Percentiles rank a stretch among this genome's conserved stretches.
phyloP scores from a whole-genome alignment of 2,888 invertebrate genomes.

The Augiades crinisus region DNA sequence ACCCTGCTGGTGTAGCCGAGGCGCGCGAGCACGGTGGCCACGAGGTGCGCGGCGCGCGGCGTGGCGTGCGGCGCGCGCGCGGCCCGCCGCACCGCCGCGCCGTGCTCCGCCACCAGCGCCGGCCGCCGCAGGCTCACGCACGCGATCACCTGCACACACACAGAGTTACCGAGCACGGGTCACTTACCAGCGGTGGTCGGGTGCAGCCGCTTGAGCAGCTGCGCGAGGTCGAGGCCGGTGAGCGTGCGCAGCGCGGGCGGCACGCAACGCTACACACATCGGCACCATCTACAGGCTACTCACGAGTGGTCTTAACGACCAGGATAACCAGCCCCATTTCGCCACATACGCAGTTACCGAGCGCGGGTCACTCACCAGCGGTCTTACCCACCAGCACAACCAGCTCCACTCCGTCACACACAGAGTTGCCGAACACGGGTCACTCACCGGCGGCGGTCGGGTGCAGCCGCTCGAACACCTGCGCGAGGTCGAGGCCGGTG shows the following conservation, averaged over 20 bases:
- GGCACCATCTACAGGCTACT: no score
- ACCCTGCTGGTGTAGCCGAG: slow-evolving; percentile 87
- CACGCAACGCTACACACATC: slow-evolving; percentile 52
- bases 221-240: slow-evolving; percentile 46
- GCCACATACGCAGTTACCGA: no score
- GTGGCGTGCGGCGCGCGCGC: slow-evolving; percentile 81
- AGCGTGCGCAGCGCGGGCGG: slow-evolving; percentile 36
- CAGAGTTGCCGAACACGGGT: no score
- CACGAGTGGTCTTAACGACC: no score
- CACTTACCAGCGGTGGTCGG: background rate
- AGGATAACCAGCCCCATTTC: no score
- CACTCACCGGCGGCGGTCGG: background rate
- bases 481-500: slow-evolving; percentile 46
- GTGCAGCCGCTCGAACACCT: slow-evolving; percentile 31
- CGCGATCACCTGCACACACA: slow-evolving; percentile 81
- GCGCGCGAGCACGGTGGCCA: slow-evolving; percentile 86
- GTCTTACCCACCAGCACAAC: no score
- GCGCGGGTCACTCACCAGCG: no score
- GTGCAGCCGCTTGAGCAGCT: slow-evolving; percentile 31
- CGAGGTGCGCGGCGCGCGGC: slow-evolving; percentile 84
- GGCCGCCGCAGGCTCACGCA: slow-evolving; percentile 88
- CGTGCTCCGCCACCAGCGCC: slow-evolving; percentile 86
- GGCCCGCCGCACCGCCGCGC: slow-evolving; percentile 84
- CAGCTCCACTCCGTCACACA: no score
- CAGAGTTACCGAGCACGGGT: no score